Percentiles rank a stretch among this genome's conserved stretches.
These are phyloP conservation scores for Carollia perspicillata DNA, from an alignment of 2,113 vertebrate species.

Conservation along the genomic window DNA sequence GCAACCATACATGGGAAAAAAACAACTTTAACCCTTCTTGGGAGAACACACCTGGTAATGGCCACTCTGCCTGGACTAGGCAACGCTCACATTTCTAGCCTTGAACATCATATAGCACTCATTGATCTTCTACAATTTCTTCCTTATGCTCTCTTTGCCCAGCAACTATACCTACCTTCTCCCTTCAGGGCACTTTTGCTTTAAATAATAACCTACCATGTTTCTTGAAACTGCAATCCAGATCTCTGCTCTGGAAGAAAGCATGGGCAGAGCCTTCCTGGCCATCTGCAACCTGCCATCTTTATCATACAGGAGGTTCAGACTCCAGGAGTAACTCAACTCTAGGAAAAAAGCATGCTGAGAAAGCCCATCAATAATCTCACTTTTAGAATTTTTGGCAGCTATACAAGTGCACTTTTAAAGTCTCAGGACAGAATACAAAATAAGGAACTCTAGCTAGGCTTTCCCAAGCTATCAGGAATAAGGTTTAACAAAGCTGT, in stretches of 20 bases:
- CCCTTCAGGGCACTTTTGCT: not conserved
- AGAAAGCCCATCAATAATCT: not conserved
- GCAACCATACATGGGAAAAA: not conserved
- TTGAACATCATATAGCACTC: not conserved
- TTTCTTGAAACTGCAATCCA: not conserved
- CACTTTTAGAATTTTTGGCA: slow-evolving; percentile 25
- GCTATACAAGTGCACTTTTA: slow-evolving; percentile 4
- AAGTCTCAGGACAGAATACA: slow-evolving; percentile 3
- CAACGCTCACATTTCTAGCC: not conserved
- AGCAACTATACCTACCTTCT: not conserved
- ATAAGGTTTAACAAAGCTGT: not conserved
- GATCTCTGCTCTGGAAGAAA: not conserved
- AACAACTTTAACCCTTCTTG: not conserved
- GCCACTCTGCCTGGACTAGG: not conserved
- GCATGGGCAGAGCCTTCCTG: not conserved
- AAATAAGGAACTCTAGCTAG: not conserved
- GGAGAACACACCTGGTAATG: not conserved
- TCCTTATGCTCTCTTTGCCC: not conserved
- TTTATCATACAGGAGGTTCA: not conserved
- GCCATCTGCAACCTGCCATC: not conserved
- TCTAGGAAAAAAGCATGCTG: not conserved
- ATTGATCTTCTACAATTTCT: not conserved
- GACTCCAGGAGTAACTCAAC: not conserved
- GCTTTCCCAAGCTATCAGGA: not conserved
- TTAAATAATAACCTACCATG: not conserved